Evolutionary conservation across 2,888 invertebrate genomes (phyloP), one percentile per base, ranked within the genome.

Genomic region (Argyra leucocephala): DNA sequence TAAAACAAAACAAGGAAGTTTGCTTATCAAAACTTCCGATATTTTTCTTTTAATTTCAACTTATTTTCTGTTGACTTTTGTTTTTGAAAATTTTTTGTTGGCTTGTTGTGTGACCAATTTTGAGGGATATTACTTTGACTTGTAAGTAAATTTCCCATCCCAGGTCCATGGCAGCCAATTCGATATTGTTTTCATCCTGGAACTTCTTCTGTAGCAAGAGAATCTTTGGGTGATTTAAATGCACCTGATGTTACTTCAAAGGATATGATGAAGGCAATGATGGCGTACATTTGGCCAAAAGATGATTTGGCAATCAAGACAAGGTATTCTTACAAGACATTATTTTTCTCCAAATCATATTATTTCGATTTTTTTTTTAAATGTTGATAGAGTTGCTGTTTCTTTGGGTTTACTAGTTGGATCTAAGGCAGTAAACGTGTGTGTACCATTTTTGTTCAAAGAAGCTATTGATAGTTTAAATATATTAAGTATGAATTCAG

Each of bases 391-490:
- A 69, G 98, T 99, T 22, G 84, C 90, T 74, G 74, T 93, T 61
- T 94, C 99, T 7, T 78, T 94, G 63, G 86, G 89, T 1, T 82
- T 94, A 62, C 81, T 94, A 64, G 84, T 90, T 64, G 87, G 89
- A 58, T 91, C 93, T 36, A 94, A 98, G 83, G 76, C 93, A 64
- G 80, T 96, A 75, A 97, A 93, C 74, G 94, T 97, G 2, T 82
- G 87, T 62, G 97, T 99, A 24, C 99, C 99, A 15, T 97, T 98
- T 81, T 81, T 97, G 66, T 96, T 99, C 81, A 97, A 98, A 80
- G 89, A 92, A 75, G 90, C 91, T 0, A 86, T 99, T 66, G 98
- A 99, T 77, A 86, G 86, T 70, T 85, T 97, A 68, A 70, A 73
- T 3, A 81, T 82, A 7, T 77, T 95, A 18, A 88, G 87, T 66